phyloP scores from a whole-genome alignment of 2,113 vertebrate species.

The Piprites chloris region DNA sequence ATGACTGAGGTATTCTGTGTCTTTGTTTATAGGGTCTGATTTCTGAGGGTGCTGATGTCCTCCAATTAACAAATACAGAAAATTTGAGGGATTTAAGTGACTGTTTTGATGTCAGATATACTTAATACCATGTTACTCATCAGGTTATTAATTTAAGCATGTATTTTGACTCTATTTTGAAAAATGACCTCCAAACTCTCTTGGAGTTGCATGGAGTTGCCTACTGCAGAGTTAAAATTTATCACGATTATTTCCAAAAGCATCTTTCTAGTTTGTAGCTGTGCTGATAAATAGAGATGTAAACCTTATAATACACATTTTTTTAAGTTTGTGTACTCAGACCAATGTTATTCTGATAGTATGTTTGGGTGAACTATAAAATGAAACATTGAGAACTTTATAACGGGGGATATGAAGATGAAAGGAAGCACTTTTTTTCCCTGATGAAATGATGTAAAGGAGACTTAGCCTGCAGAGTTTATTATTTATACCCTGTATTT shows the following conservation, averaged over 20 bases:
- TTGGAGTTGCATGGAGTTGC: neutral
- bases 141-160: neutral
- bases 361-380: neutral
- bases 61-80: neutral
- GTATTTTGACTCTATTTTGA: neutral
- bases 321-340: neutral
- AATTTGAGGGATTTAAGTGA: neutral
- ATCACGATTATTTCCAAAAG: neutral
- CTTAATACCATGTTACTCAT: neutral
- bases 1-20: neutral
- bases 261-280: neutral
- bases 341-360: neutral
- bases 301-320: neutral
- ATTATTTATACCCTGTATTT: neutral
- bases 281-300: neutral
- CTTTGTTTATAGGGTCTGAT: neutral
- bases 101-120: neutral
- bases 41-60: neutral
- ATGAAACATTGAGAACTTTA: neutral
- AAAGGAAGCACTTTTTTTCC: neutral
- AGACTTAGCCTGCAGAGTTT: neutral
- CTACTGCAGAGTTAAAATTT: neutral
- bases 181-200: neutral
- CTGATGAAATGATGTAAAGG: neutral
- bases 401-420: neutral